Conservation (phyloP, 2,113 vertebrate genomes). For the Colaptes auratus region DNA sequence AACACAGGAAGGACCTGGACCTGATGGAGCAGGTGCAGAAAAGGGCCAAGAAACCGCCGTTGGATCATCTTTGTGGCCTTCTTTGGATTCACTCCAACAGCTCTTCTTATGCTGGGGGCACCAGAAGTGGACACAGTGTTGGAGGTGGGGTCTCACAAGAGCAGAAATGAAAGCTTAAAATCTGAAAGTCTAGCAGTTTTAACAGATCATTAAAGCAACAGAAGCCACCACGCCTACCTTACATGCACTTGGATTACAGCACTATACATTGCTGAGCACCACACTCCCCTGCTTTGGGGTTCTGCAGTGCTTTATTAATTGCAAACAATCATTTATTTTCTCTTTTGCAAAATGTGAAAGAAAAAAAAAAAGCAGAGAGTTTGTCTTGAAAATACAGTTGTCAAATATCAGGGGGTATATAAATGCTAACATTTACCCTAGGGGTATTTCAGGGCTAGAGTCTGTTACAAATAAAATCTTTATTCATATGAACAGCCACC, state of each 20-base stretch:
- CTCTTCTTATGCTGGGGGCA: too few relatives aligned
- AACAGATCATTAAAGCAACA: background rate
- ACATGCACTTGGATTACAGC: background rate
- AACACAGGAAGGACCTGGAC: too few relatives aligned
- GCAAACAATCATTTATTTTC: constrained; percentile 65
- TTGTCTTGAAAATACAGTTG: constrained; percentile 79
- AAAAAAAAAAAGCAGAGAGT: constrained; percentile 15
- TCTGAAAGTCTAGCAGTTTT: background rate
- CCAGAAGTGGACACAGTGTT: too few relatives aligned
- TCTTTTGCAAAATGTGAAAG: constrained; percentile 50
- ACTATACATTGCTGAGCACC: background rate
- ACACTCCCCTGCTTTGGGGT: background rate
- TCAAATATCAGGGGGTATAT: constrained; percentile 77
- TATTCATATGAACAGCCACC: constrained; percentile 75
- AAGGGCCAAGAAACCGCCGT: too few relatives aligned
- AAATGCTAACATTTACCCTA: constrained; percentile 68
- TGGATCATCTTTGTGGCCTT: too few relatives aligned
- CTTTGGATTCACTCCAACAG: too few relatives aligned
- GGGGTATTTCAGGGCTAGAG: constrained; percentile 63
- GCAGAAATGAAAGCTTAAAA: background rate
- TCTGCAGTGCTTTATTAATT: constrained; percentile 55
- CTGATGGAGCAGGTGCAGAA: too few relatives aligned
- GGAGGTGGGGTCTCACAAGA: background rate
- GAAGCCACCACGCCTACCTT: background rate
- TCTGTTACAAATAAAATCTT: constrained; percentile 74